Evolutionary conservation across 1,140 invertebrate species (phyloP).

Genomic region (Drosophila willistoni): DNA sequence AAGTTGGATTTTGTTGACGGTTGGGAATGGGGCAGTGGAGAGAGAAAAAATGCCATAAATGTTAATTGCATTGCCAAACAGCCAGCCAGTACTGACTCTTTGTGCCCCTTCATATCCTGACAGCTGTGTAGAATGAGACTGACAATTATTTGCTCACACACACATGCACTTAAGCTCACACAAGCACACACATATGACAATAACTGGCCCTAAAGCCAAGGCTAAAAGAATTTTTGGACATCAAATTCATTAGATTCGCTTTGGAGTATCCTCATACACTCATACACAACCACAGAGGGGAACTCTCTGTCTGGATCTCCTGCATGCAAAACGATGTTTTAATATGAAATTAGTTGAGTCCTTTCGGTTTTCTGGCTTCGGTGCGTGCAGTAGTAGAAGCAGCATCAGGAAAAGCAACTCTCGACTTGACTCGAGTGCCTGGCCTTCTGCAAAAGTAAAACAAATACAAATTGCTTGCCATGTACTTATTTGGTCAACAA

Average conservation of each 20-base stretch:
- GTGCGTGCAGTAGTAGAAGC: conserved; percentile 51
- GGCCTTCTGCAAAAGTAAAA: conserved; percentile 64
- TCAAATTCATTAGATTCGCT: conserved; percentile 74
- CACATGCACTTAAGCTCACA: conserved; percentile 28
- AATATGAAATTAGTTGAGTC: conserved; percentile 82
- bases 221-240: conserved; percentile 66
- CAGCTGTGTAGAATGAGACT: conserved; percentile 58
- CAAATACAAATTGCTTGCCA: conserved; percentile 81
- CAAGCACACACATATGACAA: conserved; percentile 40
- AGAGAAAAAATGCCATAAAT: conserved; percentile 69
- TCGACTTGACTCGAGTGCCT: conserved; percentile 17
- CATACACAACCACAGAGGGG: conserved; percentile 31
- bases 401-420: conserved; percentile 9
- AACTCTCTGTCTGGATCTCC: conserved; percentile 26
- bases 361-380: conserved; percentile 69
- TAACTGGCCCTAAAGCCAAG: conserved; percentile 51
- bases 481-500: conserved; percentile 82
- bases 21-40: neutral
- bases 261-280: conserved; percentile 42
- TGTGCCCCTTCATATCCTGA: conserved; percentile 36
- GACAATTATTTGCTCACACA: conserved; percentile 66
- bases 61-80: conserved; percentile 70
- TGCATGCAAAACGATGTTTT: conserved; percentile 82
- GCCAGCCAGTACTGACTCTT: neutral
- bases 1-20: neutral